These are phyloP conservation scores for Drosophila neonasuta DNA, from an alignment of 2,888 invertebrate genomes.

Conservation along the genomic window DNA sequence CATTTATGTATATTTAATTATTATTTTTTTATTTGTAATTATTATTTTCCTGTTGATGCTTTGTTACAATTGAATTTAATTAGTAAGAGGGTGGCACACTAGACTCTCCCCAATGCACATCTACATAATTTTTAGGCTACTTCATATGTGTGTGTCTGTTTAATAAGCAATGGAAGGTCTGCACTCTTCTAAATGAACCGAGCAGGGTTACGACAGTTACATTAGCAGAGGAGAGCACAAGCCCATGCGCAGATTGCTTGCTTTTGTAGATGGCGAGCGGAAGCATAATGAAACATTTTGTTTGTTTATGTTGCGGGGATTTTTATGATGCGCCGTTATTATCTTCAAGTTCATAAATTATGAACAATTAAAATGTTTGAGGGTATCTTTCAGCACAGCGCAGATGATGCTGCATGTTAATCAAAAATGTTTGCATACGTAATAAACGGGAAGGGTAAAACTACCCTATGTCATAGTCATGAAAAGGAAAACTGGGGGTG, in stretches of 20 bases:
- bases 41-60: too few species aligned
- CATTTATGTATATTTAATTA: too few species aligned
- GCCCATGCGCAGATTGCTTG: constrained; percentile 55
- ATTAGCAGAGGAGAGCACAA: too few species aligned
- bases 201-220: too few species aligned
- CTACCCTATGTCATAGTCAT: not conserved
- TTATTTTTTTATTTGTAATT: too few species aligned
- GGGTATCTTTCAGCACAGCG: constrained; percentile 3
- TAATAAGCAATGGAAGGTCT: too few species aligned
- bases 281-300: constrained; percentile 39
- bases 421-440: constrained; percentile 54
- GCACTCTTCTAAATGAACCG: too few species aligned
- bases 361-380: constrained; percentile 55
- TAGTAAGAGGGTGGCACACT: too few species aligned
- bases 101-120: too few species aligned
- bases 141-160: too few species aligned
- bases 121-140: too few species aligned
- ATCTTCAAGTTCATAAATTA: constrained; percentile 61
- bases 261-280: constrained; percentile 20
- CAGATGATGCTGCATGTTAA: constrained; percentile 18
- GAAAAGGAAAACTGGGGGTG: not conserved
- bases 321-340: constrained; percentile 42
- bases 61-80: too few species aligned
- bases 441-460: constrained; percentile 11
- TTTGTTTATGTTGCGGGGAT: constrained; percentile 53